Evolutionary conservation across 2,888 invertebrate genomes (phyloP).

Genomic region (Odontomyia ornata): DNA sequence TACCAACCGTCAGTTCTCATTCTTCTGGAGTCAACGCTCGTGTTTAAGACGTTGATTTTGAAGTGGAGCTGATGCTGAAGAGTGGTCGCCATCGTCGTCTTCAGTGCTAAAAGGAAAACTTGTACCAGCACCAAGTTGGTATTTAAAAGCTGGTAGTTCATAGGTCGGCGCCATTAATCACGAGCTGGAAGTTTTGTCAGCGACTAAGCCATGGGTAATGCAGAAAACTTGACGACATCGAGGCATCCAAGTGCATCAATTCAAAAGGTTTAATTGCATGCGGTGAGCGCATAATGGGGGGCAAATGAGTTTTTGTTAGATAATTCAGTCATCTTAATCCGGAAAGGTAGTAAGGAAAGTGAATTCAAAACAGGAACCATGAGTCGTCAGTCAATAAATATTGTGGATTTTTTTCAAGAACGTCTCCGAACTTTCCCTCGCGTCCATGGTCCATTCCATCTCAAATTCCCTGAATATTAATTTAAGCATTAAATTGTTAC

Average conservation of each 20-base stretch:
- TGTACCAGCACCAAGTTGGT: constrained; percentile 21
- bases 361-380: too few relatives aligned
- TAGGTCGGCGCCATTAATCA: constrained; percentile 36
- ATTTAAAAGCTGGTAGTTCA: constrained; percentile 39
- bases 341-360: too few relatives aligned
- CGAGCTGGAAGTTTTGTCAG: constrained; percentile 10
- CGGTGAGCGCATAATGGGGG: neutral
- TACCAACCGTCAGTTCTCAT: constrained; percentile 13
- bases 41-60: neutral
- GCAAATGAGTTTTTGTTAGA: neutral
- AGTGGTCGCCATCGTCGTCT: too few relatives aligned
- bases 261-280: constrained; percentile 20
- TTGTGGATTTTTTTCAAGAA: too few relatives aligned
- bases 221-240: constrained; percentile 1
- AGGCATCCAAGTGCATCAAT: constrained; percentile 19
- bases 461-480: too few relatives aligned
- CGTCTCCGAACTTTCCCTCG: too few relatives aligned
- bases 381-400: too few relatives aligned
- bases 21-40: neutral
- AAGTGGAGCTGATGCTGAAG: neutral
- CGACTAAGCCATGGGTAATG: neutral
- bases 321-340: neutral
- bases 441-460: too few relatives aligned
- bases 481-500: too few relatives aligned
- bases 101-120: neutral